Conservation (phyloP, 2,888 invertebrate genomes). For the Ganaspis brasiliensis region DNA sequence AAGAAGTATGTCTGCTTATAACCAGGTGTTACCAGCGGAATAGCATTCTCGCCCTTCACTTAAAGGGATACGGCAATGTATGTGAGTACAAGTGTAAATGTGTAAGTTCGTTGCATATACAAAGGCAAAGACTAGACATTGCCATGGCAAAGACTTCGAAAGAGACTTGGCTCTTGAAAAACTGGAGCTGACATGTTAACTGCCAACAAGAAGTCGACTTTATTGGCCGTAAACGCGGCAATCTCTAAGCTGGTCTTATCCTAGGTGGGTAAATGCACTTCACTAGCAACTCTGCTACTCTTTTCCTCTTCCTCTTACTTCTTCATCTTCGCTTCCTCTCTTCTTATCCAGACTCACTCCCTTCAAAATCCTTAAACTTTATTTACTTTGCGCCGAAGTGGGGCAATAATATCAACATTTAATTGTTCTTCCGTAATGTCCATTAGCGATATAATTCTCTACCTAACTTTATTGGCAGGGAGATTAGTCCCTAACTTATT, state of each 20-base stretch:
- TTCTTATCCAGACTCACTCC: constrained; percentile 7
- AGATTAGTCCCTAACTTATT: constrained; percentile 9
- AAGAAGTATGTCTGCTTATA: constrained; percentile 21
- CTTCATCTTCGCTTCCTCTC: constrained; percentile 39
- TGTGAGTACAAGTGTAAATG: constrained; percentile 30
- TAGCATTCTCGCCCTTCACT: constrained; percentile 61
- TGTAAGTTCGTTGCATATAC: constrained; percentile 28
- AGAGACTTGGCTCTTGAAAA: constrained; percentile 71
- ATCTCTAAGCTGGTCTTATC: constrained; percentile 73
- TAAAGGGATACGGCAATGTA: constrained; percentile 14
- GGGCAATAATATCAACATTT: constrained; percentile 37
- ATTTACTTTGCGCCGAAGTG: background rate
- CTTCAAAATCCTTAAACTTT: background rate
- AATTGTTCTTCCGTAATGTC: constrained; percentile 35
- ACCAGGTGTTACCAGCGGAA: constrained; percentile 61
- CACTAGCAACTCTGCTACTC: constrained; percentile 43
- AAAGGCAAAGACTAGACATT: constrained; percentile 46
- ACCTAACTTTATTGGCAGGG: background rate
- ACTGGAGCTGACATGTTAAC: constrained; percentile 78
- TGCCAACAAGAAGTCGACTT: constrained; percentile 77
- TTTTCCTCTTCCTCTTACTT: constrained; percentile 47
- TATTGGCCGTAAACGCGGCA: constrained; percentile 78
- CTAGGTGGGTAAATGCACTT: constrained; percentile 60
- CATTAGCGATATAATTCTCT: background rate
- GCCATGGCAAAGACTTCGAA: constrained; percentile 56